These are phyloP conservation scores for Melanophora roralis DNA, from an alignment of 2,888 invertebrate species.

Conservation along the genomic window DNA sequence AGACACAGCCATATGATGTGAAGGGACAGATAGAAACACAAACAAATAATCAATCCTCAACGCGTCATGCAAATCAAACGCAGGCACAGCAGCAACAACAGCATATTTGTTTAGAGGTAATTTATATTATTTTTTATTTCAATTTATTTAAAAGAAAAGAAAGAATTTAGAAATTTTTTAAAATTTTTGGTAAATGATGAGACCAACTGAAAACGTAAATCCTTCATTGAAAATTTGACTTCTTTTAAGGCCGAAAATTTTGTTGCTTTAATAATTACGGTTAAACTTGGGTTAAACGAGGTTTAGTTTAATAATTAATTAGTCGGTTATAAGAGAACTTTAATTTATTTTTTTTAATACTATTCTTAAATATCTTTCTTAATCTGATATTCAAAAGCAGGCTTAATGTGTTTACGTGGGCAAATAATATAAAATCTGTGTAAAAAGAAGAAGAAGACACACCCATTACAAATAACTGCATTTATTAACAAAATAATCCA, in stretches of 20 bases:
- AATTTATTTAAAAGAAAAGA: no score
- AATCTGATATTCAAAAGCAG: constrained; percentile 2
- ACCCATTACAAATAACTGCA: neutral
- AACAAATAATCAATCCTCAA: constrained; percentile 57
- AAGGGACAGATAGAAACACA: constrained; percentile 60
- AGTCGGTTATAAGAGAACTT: no score
- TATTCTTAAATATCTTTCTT: neutral
- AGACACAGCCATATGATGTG: constrained; percentile 35
- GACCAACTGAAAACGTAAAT: no score
- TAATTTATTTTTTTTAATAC: no score
- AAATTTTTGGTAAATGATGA: no score
- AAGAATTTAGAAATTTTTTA: no score
- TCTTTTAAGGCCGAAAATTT: no score
- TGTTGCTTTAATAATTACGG: no score
- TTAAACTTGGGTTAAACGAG: no score
- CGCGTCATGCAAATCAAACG: constrained; percentile 60
- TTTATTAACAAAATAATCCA: neutral
- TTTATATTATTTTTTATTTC: no score
- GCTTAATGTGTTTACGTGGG: constrained; percentile 10
- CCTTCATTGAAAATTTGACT: no score
- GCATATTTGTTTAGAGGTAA: constrained; percentile 76
- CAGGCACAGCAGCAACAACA: constrained; percentile 58
- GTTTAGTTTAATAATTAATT: no score
- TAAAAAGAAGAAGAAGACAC: neutral
- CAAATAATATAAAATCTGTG: neutral